phyloP scores from a whole-genome alignment of 2,113 vertebrate species.

The Girardinichthys multiradiatus region DNA sequence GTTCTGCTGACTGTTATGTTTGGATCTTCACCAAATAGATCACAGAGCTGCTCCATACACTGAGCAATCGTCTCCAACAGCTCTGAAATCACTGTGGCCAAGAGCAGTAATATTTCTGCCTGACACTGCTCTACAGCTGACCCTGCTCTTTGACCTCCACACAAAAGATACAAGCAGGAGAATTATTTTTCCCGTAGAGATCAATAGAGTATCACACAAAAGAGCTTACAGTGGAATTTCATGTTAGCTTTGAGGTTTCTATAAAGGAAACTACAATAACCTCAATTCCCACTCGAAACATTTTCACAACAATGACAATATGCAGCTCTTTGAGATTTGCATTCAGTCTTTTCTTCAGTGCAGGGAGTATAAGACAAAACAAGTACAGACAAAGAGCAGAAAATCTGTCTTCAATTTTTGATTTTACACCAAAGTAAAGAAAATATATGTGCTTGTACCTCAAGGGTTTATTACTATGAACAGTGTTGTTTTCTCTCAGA shows the following conservation, averaged over 20 bases:
- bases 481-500: neutral
- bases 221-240: conserved; percentile 35
- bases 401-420: neutral
- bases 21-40: conserved; percentile 16
- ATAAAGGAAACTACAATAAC: neutral
- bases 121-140: conserved; percentile 31
- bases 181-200: conserved; percentile 30
- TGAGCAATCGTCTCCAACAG: conserved; percentile 6
- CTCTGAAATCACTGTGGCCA: conserved; percentile 16
- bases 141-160: conserved; percentile 48
- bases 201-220: conserved; percentile 44
- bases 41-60: conserved; percentile 21
- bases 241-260: conserved; percentile 21
- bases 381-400: neutral
- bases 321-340: conserved; percentile 19
- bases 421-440: neutral
- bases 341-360: neutral
- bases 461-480: conserved; percentile 27
- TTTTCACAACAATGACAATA: conserved; percentile 4
- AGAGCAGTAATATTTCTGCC: conserved; percentile 17
- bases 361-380: neutral
- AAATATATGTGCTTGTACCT: conserved; percentile 15
- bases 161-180: conserved; percentile 38
- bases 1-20: conserved; percentile 27
- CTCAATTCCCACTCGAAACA: conserved; percentile 6